These are phyloP conservation scores for Plumapathes pennacea DNA, from an alignment of 92 coral and sea anemone genomes.

Conservation along the genomic window DNA sequence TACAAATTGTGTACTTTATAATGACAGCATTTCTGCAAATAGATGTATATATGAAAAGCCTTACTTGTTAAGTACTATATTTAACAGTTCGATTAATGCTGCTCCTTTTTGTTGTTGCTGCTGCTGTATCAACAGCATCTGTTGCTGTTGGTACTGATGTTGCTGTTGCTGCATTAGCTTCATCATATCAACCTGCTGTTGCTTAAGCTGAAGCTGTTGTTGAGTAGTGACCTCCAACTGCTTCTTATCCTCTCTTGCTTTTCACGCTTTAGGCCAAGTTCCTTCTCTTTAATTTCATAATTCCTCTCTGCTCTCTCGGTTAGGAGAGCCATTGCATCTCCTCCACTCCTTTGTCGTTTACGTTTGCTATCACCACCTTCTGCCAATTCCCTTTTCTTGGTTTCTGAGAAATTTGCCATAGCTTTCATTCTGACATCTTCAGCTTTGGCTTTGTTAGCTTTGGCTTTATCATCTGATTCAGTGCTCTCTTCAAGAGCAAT, in stretches of 20 bases:
- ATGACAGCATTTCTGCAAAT: too few relatives aligned
- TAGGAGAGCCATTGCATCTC: constrained; percentile 3
- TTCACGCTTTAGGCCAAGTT: constrained; percentile 2
- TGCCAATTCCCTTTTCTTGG: constrained; percentile 14
- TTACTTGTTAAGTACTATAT: too few relatives aligned
- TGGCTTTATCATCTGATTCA: constrained; percentile 19
- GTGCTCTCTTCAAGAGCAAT: constrained; percentile 35
- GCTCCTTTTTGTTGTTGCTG: too few relatives aligned
- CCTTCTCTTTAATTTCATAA: neutral
- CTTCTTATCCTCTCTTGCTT: neutral
- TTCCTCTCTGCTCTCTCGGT: neutral
- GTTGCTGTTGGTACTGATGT: constrained; percentile 10
- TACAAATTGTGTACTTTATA: too few relatives aligned
- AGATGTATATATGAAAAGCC: too few relatives aligned
- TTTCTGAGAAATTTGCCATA: constrained; percentile 10
- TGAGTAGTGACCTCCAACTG: too few relatives aligned
- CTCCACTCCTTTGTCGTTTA: constrained; percentile 2
- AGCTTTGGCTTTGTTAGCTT: constrained; percentile 19
- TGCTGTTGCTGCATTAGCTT: neutral
- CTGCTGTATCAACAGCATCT: constrained; percentile 22
- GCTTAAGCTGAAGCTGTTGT: constrained; percentile 6
- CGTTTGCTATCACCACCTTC: constrained; percentile 2
- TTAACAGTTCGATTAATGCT: too few relatives aligned
- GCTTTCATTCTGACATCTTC: constrained; percentile 23
- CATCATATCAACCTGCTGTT: neutral